Evolutionary conservation across 53 echinoderm and acorn worm species (phyloP).

Genomic region (Henricia sp.): DNA sequence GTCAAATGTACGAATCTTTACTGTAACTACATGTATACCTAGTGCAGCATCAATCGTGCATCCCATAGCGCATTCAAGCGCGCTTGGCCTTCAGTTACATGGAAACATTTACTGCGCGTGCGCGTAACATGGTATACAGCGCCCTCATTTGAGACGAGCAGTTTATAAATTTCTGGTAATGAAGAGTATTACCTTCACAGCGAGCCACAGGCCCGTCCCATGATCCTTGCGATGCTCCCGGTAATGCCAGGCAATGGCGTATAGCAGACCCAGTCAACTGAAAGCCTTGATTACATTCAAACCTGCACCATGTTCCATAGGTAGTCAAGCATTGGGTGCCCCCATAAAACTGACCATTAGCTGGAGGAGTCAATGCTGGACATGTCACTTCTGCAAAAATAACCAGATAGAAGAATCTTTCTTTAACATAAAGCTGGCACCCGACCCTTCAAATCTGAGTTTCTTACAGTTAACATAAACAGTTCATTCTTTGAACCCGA

Average conservation of each 20-base stretch:
- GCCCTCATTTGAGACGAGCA: too few relatives aligned
- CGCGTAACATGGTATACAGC: too few relatives aligned
- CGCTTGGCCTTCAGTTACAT: too few relatives aligned
- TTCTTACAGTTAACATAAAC: background rate
- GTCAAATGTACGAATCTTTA: too few relatives aligned
- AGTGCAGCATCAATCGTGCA: too few relatives aligned
- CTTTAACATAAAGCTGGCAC: too few relatives aligned
- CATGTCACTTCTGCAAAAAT: slow-evolving; percentile 38
- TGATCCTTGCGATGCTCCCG: slow-evolving; percentile 54
- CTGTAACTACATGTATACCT: too few relatives aligned
- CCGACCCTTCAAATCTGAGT: background rate
- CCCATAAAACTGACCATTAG: slow-evolving; percentile 35
- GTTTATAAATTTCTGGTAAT: too few relatives aligned
- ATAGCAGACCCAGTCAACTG: slow-evolving; percentile 51
- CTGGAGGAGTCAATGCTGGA: slow-evolving; percentile 37
- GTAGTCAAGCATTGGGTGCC: slow-evolving; percentile 16
- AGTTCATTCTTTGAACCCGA: too few relatives aligned
- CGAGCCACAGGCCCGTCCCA: slow-evolving; percentile 66
- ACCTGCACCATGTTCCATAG: slow-evolving; percentile 63
- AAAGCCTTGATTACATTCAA: slow-evolving; percentile 62
- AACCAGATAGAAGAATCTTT: too few relatives aligned
- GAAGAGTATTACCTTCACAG: slow-evolving; percentile 55
- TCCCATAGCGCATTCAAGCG: too few relatives aligned
- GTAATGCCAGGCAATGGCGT: slow-evolving; percentile 47
- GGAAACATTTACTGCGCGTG: too few relatives aligned